These are phyloP conservation scores for Grus americana DNA, from an alignment of 2,113 vertebrate genomes.

Conservation along the genomic window DNA sequence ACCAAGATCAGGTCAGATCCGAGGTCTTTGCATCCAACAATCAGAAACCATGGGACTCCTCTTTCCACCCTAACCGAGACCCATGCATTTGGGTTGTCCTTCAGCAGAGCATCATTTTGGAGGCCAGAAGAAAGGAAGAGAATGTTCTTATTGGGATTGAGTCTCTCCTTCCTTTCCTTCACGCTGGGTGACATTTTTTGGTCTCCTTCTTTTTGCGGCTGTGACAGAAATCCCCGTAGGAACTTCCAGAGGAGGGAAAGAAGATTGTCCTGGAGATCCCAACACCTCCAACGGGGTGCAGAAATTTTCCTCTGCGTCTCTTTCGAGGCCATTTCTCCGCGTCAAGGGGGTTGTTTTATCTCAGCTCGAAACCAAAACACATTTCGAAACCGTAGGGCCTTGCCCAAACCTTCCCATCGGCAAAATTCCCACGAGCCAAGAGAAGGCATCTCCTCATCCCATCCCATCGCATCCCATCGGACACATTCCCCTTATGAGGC, in stretches of 20 bases:
- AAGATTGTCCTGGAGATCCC: not conserved
- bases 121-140: not conserved
- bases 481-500: accelerated
- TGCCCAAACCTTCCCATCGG: not conserved
- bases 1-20: not conserved
- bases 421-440: not conserved
- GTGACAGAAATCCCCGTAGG: not conserved
- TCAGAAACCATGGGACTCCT: accelerated
- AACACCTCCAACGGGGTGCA: accelerated
- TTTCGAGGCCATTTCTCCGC: not conserved
- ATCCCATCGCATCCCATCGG: not conserved
- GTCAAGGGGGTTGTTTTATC: not conserved
- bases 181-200: not conserved
- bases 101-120: accelerated
- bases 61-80: not conserved
- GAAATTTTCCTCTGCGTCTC: not conserved
- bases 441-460: not conserved
- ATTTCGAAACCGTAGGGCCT: not conserved
- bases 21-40: not conserved
- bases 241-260: not conserved
- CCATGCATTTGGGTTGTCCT: no score
- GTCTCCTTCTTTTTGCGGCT: not conserved
- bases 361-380: not conserved
- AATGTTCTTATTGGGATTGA: accelerated
- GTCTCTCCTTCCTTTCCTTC: not conserved